phyloP scores from a whole-genome alignment of 2,797 vertebrate species.

The Scyliorhinus canicula region DNA sequence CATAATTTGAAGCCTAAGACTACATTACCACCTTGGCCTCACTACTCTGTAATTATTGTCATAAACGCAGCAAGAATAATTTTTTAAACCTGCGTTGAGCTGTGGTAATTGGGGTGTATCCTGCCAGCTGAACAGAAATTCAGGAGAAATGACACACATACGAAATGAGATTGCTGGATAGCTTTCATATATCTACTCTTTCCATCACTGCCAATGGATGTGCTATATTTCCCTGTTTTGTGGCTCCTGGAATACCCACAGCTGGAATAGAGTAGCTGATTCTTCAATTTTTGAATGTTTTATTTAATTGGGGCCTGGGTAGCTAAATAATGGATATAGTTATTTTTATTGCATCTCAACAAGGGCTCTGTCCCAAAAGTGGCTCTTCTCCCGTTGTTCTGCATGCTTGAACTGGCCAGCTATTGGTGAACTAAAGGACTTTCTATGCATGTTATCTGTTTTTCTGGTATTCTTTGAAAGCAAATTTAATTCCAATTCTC shows the following conservation, averaged over 20 bases:
- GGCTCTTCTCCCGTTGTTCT: neutral
- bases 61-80: neutral
- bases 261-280: neutral
- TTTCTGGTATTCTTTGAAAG: neutral
- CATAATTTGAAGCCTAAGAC: neutral
- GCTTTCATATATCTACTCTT: neutral
- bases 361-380: neutral
- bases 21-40: neutral
- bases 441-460: neutral
- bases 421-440: neutral
- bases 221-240: neutral
- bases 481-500: conserved; percentile 1
- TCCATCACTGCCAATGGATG: neutral
- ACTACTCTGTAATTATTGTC: neutral
- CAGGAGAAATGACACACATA: neutral
- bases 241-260: neutral
- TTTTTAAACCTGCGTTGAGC: neutral
- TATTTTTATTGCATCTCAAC: neutral
- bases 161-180: neutral
- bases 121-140: neutral
- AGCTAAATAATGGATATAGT: neutral
- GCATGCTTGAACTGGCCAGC: neutral
- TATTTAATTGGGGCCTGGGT: neutral
- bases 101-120: neutral
- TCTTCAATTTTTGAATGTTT: neutral